Base-by-base conservation (phyloP, 2,113 vertebrate species). In the Ammodytes dubius region DNA sequence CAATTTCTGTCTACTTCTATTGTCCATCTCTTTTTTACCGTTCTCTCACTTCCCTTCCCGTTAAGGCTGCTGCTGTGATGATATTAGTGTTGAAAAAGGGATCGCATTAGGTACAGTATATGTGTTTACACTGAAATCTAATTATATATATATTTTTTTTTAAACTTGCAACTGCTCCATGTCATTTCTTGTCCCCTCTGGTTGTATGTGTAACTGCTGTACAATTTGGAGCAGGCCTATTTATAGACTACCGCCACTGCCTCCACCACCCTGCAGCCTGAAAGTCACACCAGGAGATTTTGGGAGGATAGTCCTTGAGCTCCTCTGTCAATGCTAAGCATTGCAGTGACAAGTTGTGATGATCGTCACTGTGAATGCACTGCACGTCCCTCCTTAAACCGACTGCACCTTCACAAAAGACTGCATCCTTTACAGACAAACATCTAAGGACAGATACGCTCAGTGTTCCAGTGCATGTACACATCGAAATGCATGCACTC, bases 271-370 rank as follows among this genome's bases (percentile, higher is more conserved):
- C 88, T 64, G 82, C 88, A 93, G 90, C 84, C 90, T 92, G 88
- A 93, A 92, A 93, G 90, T 91, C 92, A 91, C 88, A 91, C 89
- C 74, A n/a, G 82, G 75, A 87, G 83, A 77, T 91, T 92, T 90
- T 54, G 77, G 89, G 81, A 68, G 75, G 63, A 69, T 70, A 88
- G 91, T 88, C 92, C 91, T 91, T 88, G 88, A 90, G 90, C 89
- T 89, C 46, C 58, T 84, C 83, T 78, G 82, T 89, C 87, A 86
- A 70, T 83, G 82, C 59, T 8, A 85, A 67, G 86, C 91, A 87
- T 75, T 88, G 86, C 90, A 84, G 89, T 85, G 81, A 88, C 88
- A 94, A 87, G 90, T 94, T 93, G 87, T 84, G 87, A 93, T 87
- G 82, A 91, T 73, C 79, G 84, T 88, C 82, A 89, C 84, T 61